Evolutionary conservation across 2,888 invertebrate genomes (phyloP).

Genomic region (Lepidonotus clava): DNA sequence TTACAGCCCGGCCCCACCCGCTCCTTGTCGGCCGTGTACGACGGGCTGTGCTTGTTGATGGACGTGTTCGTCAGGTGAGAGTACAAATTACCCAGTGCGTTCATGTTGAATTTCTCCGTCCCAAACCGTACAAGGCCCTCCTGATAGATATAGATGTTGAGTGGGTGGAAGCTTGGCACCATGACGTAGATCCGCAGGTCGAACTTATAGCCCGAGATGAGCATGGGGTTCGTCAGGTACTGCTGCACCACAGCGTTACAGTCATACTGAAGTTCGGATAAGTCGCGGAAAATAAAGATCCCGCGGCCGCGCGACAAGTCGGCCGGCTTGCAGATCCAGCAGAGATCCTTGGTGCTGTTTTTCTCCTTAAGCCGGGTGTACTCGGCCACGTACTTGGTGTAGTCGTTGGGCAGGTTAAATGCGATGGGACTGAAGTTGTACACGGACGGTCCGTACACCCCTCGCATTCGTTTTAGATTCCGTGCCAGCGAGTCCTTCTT

Average conservation of each 20-base stretch:
- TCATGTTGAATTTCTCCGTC: conserved; percentile 89
- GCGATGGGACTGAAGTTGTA: conserved; percentile 90
- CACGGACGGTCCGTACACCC: conserved; percentile 87
- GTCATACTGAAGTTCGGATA: conserved; percentile 84
- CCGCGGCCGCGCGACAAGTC: conserved; percentile 92
- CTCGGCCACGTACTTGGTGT: conserved; percentile 90
- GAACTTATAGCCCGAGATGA: conserved; percentile 79
- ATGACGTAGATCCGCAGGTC: conserved; percentile 77
- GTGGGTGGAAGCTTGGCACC: conserved; percentile 76
- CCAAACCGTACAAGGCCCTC: conserved; percentile 84
- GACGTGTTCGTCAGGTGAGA: conserved; percentile 79
- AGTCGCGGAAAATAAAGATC: conserved; percentile 88
- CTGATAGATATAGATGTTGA: conserved; percentile 75
- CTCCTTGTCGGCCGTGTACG: conserved; percentile 90
- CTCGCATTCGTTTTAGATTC: conserved; percentile 88
- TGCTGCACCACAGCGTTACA: conserved; percentile 90
- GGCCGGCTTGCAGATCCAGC: conserved; percentile 93
- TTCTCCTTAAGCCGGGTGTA: conserved; percentile 81
- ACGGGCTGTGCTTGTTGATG: conserved; percentile 82
- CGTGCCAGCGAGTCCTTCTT: conserved; percentile 90
- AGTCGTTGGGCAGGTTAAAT: conserved; percentile 91
- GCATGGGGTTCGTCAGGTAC: conserved; percentile 76
- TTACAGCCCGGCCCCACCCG: conserved; percentile 91
- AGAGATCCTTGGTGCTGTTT: conserved; percentile 73
- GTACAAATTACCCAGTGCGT: conserved; percentile 73